A percentile compares a stretch with the other conserved stretches of the same genome.
These are phyloP conservation scores for Drosophila mettleri DNA, from an alignment of 2,888 invertebrate genomes.

Conservation along the genomic window DNA sequence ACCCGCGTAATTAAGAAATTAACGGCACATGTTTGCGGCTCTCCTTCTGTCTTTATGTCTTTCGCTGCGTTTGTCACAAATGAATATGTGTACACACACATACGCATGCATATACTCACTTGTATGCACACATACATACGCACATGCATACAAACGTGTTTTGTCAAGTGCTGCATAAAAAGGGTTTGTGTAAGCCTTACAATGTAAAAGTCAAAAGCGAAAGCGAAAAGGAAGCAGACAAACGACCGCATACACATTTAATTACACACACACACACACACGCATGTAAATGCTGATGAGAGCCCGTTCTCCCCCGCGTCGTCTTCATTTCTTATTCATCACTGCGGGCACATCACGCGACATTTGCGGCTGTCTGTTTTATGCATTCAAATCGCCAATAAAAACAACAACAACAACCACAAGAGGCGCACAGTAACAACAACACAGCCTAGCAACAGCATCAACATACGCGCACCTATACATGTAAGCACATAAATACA, in stretches of 20 bases:
- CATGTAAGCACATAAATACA: too few relatives aligned
- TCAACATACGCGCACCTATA: slow-evolving; percentile 38
- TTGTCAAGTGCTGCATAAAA: slow-evolving; percentile 65
- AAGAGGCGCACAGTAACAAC: slow-evolving; percentile 39
- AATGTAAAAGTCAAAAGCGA: slow-evolving; percentile 73
- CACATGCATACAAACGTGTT: slow-evolving; percentile 9
- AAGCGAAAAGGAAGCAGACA: slow-evolving; percentile 67
- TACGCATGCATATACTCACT: not conserved
- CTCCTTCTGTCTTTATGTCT: slow-evolving; percentile 38
- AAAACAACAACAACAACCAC: slow-evolving; percentile 33
- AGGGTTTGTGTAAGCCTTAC: slow-evolving; percentile 66
- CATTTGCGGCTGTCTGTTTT: slow-evolving; percentile 67
- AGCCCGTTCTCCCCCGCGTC: slow-evolving; percentile 12
- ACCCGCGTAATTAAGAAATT: slow-evolving; percentile 79
- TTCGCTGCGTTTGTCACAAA: slow-evolving; percentile 28
- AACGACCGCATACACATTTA: slow-evolving; percentile 64
- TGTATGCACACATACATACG: not conserved
- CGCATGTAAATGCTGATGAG: slow-evolving; percentile 34
- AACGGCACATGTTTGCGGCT: slow-evolving; percentile 76
- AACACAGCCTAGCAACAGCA: slow-evolving; percentile 66
- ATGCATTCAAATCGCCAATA: slow-evolving; percentile 52
- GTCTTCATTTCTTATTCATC: slow-evolving; percentile 7
- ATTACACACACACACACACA: slow-evolving; percentile 53
- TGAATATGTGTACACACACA: slow-evolving; percentile 21
- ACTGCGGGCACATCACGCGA: slow-evolving; percentile 52